phyloP scores from a whole-genome alignment of 2,797 vertebrate genomes.

The Craterocephalus amniculus region DNA sequence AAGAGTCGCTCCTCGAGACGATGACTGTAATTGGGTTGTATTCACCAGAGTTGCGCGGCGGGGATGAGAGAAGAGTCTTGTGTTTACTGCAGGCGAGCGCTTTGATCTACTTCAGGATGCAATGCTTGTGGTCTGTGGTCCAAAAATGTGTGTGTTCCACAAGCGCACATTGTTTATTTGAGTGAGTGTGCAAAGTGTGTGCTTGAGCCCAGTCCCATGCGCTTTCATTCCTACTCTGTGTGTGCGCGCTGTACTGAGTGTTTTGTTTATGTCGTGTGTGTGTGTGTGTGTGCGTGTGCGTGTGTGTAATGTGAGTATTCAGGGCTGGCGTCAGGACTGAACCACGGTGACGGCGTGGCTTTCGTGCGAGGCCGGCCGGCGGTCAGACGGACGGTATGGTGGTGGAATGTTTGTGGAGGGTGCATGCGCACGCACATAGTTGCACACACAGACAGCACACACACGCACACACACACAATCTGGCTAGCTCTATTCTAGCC shows the following conservation, averaged over 20 bases:
- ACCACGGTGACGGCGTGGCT: conserved; percentile 74
- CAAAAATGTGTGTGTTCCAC: conserved; percentile 72
- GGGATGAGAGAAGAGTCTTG: conserved; percentile 72
- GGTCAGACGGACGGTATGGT: conserved; percentile 76
- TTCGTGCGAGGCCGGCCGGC: conserved; percentile 78
- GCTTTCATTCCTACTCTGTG: conserved; percentile 50
- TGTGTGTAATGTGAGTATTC: conserved; percentile 66
- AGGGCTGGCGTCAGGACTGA: conserved; percentile 77
- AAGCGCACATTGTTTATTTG: conserved; percentile 77
- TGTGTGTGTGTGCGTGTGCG: conserved; percentile 39
- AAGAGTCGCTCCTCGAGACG: conserved; percentile 54
- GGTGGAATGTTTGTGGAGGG: conserved; percentile 78
- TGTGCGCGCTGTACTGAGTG: conserved; percentile 39
- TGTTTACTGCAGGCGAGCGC: conserved; percentile 69
- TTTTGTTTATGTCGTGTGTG: conserved; percentile 68
- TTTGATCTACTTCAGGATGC: conserved; percentile 82
- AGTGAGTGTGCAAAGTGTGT: conserved; percentile 69
- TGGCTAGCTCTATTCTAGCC: conserved; percentile 75
- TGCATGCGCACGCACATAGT: conserved; percentile 49
- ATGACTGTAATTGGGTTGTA: conserved; percentile 58
- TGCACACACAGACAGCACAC: conserved; percentile 29
- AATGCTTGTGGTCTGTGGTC: conserved; percentile 75
- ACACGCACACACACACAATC: conserved; percentile 48
- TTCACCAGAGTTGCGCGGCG: conserved; percentile 58
- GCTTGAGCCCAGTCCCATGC: conserved; percentile 47